phyloP scores from a whole-genome alignment of 2,797 vertebrate genomes.

The Harpagifer antarcticus region DNA sequence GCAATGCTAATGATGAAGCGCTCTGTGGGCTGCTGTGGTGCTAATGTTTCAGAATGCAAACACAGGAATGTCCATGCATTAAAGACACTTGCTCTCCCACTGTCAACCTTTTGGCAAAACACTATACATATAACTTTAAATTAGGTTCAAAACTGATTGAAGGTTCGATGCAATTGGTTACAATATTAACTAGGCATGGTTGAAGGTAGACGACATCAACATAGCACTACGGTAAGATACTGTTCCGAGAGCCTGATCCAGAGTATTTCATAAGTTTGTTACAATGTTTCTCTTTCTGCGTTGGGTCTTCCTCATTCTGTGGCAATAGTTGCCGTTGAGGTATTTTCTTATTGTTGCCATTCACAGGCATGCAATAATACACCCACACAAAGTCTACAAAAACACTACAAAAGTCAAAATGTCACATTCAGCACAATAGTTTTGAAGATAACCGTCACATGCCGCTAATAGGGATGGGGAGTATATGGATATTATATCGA shows the following conservation, averaged over 20 bases:
- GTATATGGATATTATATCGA: no score
- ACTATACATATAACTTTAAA: conserved; percentile 9
- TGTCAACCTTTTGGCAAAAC: conserved; percentile 14
- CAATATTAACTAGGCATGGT: conserved; percentile 6
- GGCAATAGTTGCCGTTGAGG: not conserved
- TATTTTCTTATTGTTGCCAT: conserved; percentile 22
- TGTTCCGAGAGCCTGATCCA: conserved; percentile 21
- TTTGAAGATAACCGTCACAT: conserved; percentile 10
- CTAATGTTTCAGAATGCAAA: conserved; percentile 66
- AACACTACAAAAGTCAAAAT: conserved; percentile 10
- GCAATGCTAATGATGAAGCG: conserved; percentile 33
- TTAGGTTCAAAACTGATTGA: conserved; percentile 28
- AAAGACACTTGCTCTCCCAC: conserved; percentile 33
- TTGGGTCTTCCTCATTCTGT: conserved; percentile 53
- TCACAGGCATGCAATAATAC: conserved; percentile 22
- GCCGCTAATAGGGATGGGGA: no score
- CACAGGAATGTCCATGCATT: conserved; percentile 33
- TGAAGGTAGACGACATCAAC: conserved; percentile 35
- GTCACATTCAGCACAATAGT: conserved; percentile 28
- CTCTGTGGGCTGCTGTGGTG: conserved; percentile 68
- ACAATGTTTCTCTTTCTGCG: conserved; percentile 32
- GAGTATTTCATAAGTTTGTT: conserved; percentile 36
- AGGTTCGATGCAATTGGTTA: not conserved
- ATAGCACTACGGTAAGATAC: conserved; percentile 9
- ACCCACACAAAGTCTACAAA: not conserved